Base-by-base conservation (phyloP, 2,797 vertebrate species). In the Anguilla pacifica region DNA sequence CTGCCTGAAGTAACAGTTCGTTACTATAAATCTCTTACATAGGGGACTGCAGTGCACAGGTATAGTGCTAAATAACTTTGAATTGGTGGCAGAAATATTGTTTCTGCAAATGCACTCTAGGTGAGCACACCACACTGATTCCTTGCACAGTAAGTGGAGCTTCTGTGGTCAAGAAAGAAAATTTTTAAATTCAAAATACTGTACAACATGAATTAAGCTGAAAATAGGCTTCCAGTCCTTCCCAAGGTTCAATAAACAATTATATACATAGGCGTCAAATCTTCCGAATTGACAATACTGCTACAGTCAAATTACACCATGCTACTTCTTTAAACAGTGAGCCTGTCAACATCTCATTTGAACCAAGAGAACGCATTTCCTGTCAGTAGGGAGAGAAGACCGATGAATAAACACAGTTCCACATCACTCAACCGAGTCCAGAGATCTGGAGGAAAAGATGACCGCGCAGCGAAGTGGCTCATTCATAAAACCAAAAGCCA, bases 401-500 rank as follows among this genome's bases (percentile, higher is more conserved):
- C 9, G 57, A 43, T 61, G 7, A 46, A 84, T 49, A 10, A 25
- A 43, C 84, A 85, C 6, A 15, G 46, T 31, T 4, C 17, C 11
- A 84, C 10, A 55, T 84, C 19, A 55, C 35, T 51, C 77, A 46
- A 51, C 25, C 1, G 39, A 46, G 39, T 51, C 19, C 77, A 81
- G 22, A 46, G 10, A 84, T n/a, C 82, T n/a, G 51, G 28, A 35
- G 49, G 51, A 84, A 84, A 57, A 53, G n/a, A n/a, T 13, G 53
- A 84, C 25, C n/a, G 82, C 19, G n/a, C 49, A 28, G 79, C 7
- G 46, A 83, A 49, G n/a, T 35, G 28, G 57, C 61, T 53, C 86
- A 87, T 70, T 83, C 43, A 70, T 59, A 70, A 70, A 83, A 67
- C 57, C 22, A 25, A 19, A 55, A 81, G 15, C 79, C 57, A 67